Percentiles rank a stretch among this genome's conserved stretches.
Evolutionary conservation across 2,888 invertebrate species (phyloP).

Genomic region (Epistrophe grossulariae): DNA sequence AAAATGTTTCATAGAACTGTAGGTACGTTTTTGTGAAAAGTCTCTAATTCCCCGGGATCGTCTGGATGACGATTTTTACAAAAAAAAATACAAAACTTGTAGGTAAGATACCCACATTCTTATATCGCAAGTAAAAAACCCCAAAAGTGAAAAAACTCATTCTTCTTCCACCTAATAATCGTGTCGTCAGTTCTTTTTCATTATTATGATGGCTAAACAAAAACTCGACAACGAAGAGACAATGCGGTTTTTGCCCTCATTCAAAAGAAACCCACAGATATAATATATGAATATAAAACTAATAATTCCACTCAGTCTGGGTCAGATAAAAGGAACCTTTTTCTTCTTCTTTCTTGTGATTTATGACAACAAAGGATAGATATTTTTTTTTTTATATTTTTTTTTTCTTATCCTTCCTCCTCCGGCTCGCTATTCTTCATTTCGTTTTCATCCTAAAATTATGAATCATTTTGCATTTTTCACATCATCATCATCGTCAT

Average conservation of each 20-base stretch:
- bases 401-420: background rate
- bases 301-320: slow-evolving; percentile 49
- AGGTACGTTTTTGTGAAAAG: too few species aligned
- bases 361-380: slow-evolving; percentile 57
- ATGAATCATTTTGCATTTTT: slow-evolving; percentile 61
- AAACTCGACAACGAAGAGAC: slow-evolving; percentile 24
- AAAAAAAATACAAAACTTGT: too few species aligned
- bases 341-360: slow-evolving; percentile 36
- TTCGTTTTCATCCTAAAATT: slow-evolving; percentile 28
- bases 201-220: background rate
- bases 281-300: slow-evolving; percentile 1
- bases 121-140: background rate
- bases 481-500: slow-evolving; percentile 41
- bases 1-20: too few species aligned
- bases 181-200: slow-evolving; percentile 10
- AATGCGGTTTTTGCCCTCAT: slow-evolving; percentile 35
- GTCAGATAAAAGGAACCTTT: slow-evolving; percentile 37
- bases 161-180: background rate
- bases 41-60: too few species aligned
- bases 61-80: too few species aligned
- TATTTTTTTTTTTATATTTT: background rate
- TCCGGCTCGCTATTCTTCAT: slow-evolving; percentile 1
- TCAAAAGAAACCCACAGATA: slow-evolving; percentile 10
- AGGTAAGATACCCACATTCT: too few species aligned
- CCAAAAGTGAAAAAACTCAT: background rate